Conservation (phyloP, 2,797 vertebrate genomes). For the Acanthornis magna region DNA sequence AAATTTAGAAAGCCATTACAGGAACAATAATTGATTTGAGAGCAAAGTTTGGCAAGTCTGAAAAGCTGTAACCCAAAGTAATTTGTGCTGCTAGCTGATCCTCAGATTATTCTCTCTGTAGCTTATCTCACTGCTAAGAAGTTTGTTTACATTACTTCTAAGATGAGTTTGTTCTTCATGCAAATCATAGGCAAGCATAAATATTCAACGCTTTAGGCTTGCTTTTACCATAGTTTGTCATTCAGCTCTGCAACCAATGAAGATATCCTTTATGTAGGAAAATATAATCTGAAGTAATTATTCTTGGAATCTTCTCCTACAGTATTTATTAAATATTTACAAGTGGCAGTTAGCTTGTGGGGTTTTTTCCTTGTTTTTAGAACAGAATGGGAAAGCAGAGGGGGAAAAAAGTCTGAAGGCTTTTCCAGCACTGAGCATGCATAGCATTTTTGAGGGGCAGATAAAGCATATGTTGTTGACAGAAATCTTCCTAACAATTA, state of each 20-base stretch:
- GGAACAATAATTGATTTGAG: neutral
- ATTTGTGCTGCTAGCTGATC: neutral
- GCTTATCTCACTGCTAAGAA: neutral
- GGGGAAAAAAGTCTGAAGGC: neutral
- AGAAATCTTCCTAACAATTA: neutral
- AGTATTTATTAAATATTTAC: slow-evolving; percentile 47
- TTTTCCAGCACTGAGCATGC: neutral
- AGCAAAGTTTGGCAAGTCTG: neutral
- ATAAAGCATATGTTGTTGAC: neutral
- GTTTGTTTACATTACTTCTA: neutral
- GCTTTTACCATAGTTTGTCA: neutral
- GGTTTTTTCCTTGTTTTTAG: neutral
- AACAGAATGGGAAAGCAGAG: neutral
- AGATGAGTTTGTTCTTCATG: neutral
- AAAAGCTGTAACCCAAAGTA: neutral
- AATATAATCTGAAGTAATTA: slow-evolving; percentile 27
- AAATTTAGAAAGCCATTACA: neutral
- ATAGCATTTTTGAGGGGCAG: neutral
- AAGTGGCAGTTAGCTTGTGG: neutral
- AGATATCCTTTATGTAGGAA: neutral
- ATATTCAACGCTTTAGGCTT: slow-evolving; percentile 16
- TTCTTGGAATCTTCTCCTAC: slow-evolving; percentile 2
- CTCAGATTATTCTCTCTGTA: neutral
- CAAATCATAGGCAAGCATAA: neutral
- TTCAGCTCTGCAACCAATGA: neutral